Conservation (phyloP, 2,113 vertebrate genomes). For the Ophiodon elongatus region DNA sequence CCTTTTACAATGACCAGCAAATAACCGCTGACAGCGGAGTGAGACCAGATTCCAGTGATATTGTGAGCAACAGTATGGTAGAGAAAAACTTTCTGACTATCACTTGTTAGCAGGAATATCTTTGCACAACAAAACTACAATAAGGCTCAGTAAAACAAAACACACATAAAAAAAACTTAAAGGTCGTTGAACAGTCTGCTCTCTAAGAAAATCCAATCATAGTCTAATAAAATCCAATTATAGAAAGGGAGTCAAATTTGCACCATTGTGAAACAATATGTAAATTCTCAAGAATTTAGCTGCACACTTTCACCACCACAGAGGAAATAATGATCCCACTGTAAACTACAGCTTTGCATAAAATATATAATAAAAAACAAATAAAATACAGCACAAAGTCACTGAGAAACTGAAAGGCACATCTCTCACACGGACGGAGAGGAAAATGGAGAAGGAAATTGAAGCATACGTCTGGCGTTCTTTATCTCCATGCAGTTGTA, state of each 20-base stretch:
- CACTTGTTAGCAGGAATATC: slow-evolving; percentile 24
- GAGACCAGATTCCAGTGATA: slow-evolving; percentile 50
- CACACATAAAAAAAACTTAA: slow-evolving; percentile 1
- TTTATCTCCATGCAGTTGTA: slow-evolving; percentile 14
- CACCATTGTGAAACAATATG: not conserved
- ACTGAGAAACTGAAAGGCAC: slow-evolving; percentile 16
- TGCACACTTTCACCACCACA: slow-evolving; percentile 27
- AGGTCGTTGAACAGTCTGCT: not conserved
- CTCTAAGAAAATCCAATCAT: not conserved
- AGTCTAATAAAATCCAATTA: not conserved
- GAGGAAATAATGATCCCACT: slow-evolving; percentile 47
- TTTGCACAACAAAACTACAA: slow-evolving; percentile 13
- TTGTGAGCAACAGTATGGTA: not conserved
- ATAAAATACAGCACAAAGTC: slow-evolving; percentile 28
- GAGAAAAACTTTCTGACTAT: slow-evolving; percentile 5
- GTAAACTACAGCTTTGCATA: slow-evolving; percentile 58
- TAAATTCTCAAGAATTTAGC: slow-evolving; percentile 18
- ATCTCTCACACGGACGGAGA: not conserved
- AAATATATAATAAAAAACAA: slow-evolving; percentile 24
- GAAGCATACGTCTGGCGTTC: not conserved
- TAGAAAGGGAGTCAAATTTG: not conserved
- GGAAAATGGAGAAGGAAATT: not conserved
- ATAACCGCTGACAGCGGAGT: not conserved
- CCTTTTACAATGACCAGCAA: slow-evolving; percentile 1
- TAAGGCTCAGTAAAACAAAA: slow-evolving; percentile 25